Percentiles rank a stretch among this genome's conserved stretches.
Conservation (phyloP, 1,140 invertebrate species). For the Vanessa atalanta region DNA sequence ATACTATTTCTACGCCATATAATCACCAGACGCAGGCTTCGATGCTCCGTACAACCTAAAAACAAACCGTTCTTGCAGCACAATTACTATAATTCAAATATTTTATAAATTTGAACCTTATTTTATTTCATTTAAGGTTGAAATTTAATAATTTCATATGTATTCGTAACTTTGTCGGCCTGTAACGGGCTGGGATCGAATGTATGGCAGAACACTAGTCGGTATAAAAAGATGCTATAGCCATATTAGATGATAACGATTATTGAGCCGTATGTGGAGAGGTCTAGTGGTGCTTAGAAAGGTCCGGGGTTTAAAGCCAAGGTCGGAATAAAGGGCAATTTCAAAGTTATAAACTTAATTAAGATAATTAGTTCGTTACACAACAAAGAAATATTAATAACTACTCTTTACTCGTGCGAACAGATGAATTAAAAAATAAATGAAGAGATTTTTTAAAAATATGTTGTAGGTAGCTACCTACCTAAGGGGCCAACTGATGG, state of each 20-base stretch:
- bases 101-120: slow-evolving; percentile 8
- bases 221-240: slow-evolving; percentile 51
- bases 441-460: too few species aligned
- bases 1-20: slow-evolving; percentile 5
- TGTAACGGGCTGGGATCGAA: slow-evolving; percentile 51
- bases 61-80: slow-evolving; percentile 20
- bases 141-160: slow-evolving; percentile 19
- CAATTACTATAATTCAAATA: not conserved
- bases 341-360: not conserved
- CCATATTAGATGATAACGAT: slow-evolving; percentile 48
- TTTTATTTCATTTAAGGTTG: slow-evolving; percentile 17
- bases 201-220: slow-evolving; percentile 40
- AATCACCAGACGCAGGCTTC: slow-evolving; percentile 18
- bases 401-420: too few species aligned
- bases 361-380: not conserved
- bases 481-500: too few species aligned
- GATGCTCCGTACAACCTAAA: slow-evolving; percentile 28
- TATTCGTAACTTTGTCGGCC: slow-evolving; percentile 28
- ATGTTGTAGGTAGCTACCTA: too few species aligned
- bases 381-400: too few species aligned
- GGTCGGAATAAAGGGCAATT: slow-evolving; percentile 27
- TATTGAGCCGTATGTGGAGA: slow-evolving; percentile 46
- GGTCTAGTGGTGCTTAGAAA: slow-evolving; percentile 32
- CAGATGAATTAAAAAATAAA: too few species aligned
- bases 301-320: slow-evolving; percentile 40